A percentile compares a stretch with the other conserved stretches of the same genome.
Conservation (phyloP, 1,140 invertebrate species). For the Rhopalosiphum maidis region DNA sequence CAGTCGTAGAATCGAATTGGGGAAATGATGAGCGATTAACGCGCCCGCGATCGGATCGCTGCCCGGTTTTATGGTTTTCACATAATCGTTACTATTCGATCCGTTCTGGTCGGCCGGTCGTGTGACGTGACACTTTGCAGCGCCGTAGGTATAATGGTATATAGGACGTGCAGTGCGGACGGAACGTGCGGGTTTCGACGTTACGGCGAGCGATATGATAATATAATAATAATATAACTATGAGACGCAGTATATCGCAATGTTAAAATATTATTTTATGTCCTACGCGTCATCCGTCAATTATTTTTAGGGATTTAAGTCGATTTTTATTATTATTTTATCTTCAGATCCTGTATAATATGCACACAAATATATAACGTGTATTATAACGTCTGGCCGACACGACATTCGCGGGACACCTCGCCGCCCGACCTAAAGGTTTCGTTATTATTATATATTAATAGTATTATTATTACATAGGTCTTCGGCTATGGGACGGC, state of each 20-base stretch:
- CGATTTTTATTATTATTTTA: conserved; percentile 5
- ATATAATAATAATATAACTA: neutral
- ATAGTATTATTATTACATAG: neutral
- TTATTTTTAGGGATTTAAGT: neutral
- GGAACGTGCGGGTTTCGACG: neutral
- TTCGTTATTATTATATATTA: neutral
- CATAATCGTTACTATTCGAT: neutral
- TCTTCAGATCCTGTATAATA: neutral
- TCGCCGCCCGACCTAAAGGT: neutral
- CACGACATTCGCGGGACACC: neutral
- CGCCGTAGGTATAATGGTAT: too few relatives aligned
- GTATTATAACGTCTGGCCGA: neutral
- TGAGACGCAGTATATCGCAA: neutral
- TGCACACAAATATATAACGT: neutral
- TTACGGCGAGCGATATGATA: too few relatives aligned
- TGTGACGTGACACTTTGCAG: neutral
- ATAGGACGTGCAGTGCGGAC: too few relatives aligned
- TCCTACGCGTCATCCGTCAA: neutral
- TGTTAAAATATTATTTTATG: neutral
- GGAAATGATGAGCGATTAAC: too few relatives aligned
- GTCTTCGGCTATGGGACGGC: too few relatives aligned
- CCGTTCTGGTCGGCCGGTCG: too few relatives aligned
- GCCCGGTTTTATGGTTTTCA: neutral
- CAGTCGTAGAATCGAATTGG: too few relatives aligned
- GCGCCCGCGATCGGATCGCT: neutral